Evolutionary conservation across 2,797 vertebrate species (phyloP), one percentile per base, ranked within the genome.

Genomic region (Megalops cyprinoides): DNA sequence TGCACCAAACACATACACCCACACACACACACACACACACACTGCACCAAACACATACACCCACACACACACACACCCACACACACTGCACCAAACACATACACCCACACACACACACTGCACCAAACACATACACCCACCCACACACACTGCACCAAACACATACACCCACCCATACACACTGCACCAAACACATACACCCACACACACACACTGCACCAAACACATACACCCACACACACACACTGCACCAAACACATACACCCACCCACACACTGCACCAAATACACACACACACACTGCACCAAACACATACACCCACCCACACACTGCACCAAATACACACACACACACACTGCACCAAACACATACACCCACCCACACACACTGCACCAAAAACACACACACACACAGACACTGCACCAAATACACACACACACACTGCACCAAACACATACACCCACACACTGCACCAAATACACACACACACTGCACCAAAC

Each of bases 401-500:
- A n/a, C n/a, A n/a, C n/a, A 39, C 18, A 6, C 18, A 1, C 34
- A 37, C 12, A 39, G n/a, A n/a, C n/a, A n/a, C n/a, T n/a, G n/a
- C n/a, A n/a, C n/a, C n/a, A n/a, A n/a, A n/a, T n/a, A n/a, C n/a
- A n/a, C n/a, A n/a, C n/a, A n/a, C 65, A 69, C 37, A 39, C 10
- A 7, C 31, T 15, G 15, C 56, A 60, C 56, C 23, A 60, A 23
- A 0, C 3, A 60, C 56, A 60, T 56, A 25, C 56, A n/a, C n/a
- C n/a, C n/a, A n/a, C n/a, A n/a, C n/a, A n/a, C n/a, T n/a, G n/a
- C n/a, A n/a, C n/a, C n/a, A n/a, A n/a, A 12, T n/a, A 6, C 69
- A 62, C 65, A 77, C 15, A n/a, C 77, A 48, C 60, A 42, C 51
- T 78, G 56, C 79, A 78, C 51, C 65, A 76, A 44, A 65, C 65